Conservation (phyloP, 2,888 invertebrate genomes). For the Autographa pulchrina region DNA sequence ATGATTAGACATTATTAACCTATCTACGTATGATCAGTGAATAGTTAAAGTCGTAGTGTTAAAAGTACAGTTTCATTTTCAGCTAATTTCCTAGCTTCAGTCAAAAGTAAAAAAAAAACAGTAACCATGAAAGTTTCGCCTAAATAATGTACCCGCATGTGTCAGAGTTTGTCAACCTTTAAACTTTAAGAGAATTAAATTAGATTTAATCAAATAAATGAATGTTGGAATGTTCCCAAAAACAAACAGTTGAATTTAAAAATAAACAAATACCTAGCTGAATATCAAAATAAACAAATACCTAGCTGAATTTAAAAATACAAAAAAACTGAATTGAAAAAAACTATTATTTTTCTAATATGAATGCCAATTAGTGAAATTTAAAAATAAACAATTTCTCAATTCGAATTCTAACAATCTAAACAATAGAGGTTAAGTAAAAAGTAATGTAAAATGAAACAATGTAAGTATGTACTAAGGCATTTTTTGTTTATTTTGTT, state of each 20-base stretch:
- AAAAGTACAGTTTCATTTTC: too few relatives aligned
- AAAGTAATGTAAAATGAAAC: conserved; percentile 45
- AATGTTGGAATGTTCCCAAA: background rate
- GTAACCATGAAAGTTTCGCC: background rate
- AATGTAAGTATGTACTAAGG: conserved; percentile 60
- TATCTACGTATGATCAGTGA: too few relatives aligned
- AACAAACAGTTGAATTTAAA: background rate
- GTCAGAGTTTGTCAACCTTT: background rate
- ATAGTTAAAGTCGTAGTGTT: too few relatives aligned
- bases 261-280: background rate
- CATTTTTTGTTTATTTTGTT: conserved; percentile 61
- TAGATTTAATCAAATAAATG: background rate
- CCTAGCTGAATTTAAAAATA: background rate
- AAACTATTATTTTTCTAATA: background rate
- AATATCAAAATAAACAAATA: background rate
- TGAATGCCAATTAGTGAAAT: too few relatives aligned
- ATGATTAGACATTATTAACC: too few relatives aligned
- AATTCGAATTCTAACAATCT: background rate
- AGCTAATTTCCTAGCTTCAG: too few relatives aligned
- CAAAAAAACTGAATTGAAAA: too few relatives aligned
- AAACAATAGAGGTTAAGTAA: background rate
- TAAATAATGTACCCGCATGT: background rate
- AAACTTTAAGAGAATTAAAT: background rate
- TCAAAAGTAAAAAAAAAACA: too few relatives aligned
- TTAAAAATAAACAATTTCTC: background rate